Base-by-base conservation (phyloP, 1,140 invertebrate species). In the Hestina assimilis region DNA sequence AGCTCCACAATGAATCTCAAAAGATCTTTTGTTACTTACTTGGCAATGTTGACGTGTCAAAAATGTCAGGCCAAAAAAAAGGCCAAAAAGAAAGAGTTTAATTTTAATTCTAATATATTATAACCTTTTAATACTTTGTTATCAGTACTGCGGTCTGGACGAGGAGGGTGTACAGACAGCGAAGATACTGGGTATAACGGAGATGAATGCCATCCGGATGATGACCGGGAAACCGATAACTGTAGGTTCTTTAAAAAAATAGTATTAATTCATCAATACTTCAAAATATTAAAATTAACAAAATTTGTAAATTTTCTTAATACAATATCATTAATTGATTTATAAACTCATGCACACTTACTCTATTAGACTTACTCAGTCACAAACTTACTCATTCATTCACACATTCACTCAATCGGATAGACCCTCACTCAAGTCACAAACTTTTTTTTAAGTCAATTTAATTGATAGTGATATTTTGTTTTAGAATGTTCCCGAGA, bases 141-240 rank as follows among this genome's bases (percentile, higher is more conserved):
- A 90, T 52, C 67, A 94, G 92, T 91, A 92, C 43, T 89, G 78
- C 28, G 75, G 81, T 45, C 78, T 94, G 63, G 76, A 89, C 19
- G 75, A 87, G 17, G 89, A 90, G 61, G 91, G 91, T 42, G 72
- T 92, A 50, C 86, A 92, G 53, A 91, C 93, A 5, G 92, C 94
- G 8, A 90, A 89, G 68, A 77, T 92, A 7, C 63, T 96, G 5
- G 94, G 94, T 15, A 91, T 96, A 48, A 93, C 91, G 1, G 94
- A 95, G 77, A 87, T 89, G 17, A 89, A 90, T 12, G 90, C 92
- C 1, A 81, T 91, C 1, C 90, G 92, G 69, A 89, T 96, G 77
- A 90, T 92, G 28, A 90, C 90, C 21, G 93, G 93, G 2, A 87
- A 84, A 66, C 69, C 81, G 15, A 83, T 87, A 2, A 84, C 74